These are phyloP conservation scores for Gymnodraco acuticeps DNA, from an alignment of 2,797 vertebrate species.

Conservation along the genomic window DNA sequence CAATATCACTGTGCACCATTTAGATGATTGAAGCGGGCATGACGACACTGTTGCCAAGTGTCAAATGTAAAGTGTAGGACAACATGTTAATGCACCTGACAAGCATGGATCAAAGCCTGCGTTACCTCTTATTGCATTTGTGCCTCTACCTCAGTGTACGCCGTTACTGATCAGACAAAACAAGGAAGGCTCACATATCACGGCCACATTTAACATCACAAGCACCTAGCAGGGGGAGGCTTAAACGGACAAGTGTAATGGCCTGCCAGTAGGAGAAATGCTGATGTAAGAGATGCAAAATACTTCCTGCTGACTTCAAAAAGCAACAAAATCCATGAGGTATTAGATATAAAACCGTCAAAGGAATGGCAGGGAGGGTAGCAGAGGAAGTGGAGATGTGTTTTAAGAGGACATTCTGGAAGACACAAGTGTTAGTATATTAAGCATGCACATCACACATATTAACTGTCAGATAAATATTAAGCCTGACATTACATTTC, in stretches of 20 bases:
- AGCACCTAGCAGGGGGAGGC: conserved; percentile 17
- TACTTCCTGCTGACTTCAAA: conserved; percentile 62
- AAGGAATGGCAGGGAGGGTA: conserved; percentile 24
- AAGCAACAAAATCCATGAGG: conserved; percentile 53
- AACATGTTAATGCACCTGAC: conserved; percentile 46
- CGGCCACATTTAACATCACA: conserved; percentile 20
- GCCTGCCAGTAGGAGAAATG: conserved; percentile 33
- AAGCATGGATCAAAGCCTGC: conserved; percentile 52
- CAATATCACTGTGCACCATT: conserved; percentile 40
- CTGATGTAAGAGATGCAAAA: conserved; percentile 64
- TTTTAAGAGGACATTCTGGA: conserved; percentile 55
- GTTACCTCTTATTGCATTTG: conserved; percentile 43
- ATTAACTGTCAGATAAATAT: background rate
- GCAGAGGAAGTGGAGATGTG: conserved; percentile 18
- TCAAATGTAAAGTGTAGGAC: conserved; percentile 18
- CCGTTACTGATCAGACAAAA: conserved; percentile 21
- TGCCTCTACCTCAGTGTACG: conserved; percentile 7
- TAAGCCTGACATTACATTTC: too few species aligned
- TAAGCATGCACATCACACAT: conserved; percentile 15
- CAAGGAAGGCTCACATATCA: conserved; percentile 28
- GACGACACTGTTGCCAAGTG: conserved; percentile 44
- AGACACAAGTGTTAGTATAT: conserved; percentile 25
- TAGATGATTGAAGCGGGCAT: conserved; percentile 50
- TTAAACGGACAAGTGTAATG: conserved; percentile 49
- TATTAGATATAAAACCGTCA: conserved; percentile 54